Evolutionary conservation across 2,888 invertebrate genomes (phyloP), one percentile per base, ranked within the genome.

Genomic region (Lycocerus yunnanus): DNA sequence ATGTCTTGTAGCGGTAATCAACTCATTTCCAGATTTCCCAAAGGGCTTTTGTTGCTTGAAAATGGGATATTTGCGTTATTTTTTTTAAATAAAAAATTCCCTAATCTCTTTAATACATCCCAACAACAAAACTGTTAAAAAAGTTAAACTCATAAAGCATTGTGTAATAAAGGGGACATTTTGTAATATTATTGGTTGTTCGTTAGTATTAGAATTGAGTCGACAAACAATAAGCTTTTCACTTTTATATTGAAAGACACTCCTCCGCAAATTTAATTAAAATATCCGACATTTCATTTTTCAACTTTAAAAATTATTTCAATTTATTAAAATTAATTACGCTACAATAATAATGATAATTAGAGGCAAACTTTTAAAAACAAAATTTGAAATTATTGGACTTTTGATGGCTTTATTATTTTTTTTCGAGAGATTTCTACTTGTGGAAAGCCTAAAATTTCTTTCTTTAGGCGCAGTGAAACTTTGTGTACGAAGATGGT

Each of bases 1-100:
- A 75, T 77, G 77, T 78, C 79, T 81, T 81, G 79, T 79, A 77
- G 78, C 77, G 73, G 79, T 80, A 81, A 82, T 80, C 81, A 80
- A 81, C 80, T 80, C 80, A 81, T 81, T 82, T 81, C 80, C 79
- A 76, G 78, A 77, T 74, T 77, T 80, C 79, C 79, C 77, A 78
- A 70, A 77, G 79, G 79, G 74, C 78, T 78, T 76, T 67, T 70
- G 72, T 74, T 71, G 72, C 67, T 66, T 66, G 70, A 74, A 77
- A 74, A 72, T 70, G 27, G 71, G 20, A 69, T 65, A 58, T 66
- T 73, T 74, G 68, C 68, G 71, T 76, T 73, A 69, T 73, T 73
- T 73, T 71, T n/a, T 72, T 72, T 58, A 65, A 43, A 43, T 43
- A 43, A 43, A 43, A 43, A n/a, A 43, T 43, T 43, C n/a, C 8